These are phyloP conservation scores for Fregetta grallaria DNA, from an alignment of 2,113 vertebrate genomes.

Conservation along the genomic window DNA sequence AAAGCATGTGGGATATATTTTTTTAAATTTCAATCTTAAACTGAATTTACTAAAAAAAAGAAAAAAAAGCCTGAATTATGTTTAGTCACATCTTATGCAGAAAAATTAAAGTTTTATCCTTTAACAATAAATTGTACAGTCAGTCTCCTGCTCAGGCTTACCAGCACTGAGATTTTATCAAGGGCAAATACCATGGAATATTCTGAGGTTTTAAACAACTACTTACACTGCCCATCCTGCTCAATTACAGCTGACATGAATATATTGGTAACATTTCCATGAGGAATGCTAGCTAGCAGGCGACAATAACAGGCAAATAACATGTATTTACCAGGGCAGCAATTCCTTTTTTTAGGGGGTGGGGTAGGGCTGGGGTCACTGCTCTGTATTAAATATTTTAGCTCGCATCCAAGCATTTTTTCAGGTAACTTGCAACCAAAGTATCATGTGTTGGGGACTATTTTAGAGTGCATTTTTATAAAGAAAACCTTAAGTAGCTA, in stretches of 20 bases:
- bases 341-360: background rate
- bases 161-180: background rate
- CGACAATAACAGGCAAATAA: background rate
- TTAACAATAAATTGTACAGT: background rate
- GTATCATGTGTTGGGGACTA: background rate
- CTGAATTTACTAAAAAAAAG: background rate
- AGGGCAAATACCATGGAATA: background rate
- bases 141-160: background rate
- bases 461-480: background rate
- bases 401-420: background rate
- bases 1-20: background rate
- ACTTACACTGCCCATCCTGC: background rate
- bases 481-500: background rate
- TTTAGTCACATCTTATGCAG: background rate
- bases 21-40: background rate
- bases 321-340: background rate
- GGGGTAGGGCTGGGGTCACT: background rate
- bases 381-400: background rate
- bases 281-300: background rate
- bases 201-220: background rate
- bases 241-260: background rate
- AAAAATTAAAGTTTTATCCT: background rate
- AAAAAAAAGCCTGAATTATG: background rate
- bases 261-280: background rate
- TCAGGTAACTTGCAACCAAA: background rate